Conservation (phyloP, 2,113 vertebrate species). For the Tricholaema leucomelas region DNA sequence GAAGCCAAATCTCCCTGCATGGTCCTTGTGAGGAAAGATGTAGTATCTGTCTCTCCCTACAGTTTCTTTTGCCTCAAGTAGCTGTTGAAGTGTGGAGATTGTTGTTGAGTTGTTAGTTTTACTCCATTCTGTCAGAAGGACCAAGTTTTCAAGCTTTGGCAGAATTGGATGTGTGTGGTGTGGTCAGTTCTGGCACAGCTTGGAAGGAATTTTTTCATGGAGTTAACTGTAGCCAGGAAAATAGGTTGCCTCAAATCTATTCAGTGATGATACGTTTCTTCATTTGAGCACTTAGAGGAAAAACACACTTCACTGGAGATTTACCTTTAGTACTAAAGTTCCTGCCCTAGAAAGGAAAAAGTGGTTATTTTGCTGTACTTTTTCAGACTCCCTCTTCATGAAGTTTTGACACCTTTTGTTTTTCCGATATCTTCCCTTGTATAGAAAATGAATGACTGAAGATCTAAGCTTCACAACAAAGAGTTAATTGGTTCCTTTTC, state of each 20-base stretch:
- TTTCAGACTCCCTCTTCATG: background rate
- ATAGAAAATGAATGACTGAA: background rate
- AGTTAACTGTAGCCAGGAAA: background rate
- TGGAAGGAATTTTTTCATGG: background rate
- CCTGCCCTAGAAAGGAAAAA: background rate
- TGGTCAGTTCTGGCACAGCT: background rate
- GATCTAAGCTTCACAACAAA: background rate
- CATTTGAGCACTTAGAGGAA: background rate
- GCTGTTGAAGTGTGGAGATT: background rate
- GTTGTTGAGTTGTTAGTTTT: background rate
- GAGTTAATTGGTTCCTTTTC: background rate
- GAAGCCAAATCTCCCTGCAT: background rate
- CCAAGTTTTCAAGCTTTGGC: background rate
- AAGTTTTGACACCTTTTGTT: background rate
- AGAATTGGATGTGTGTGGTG: background rate
- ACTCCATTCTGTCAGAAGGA: background rate
- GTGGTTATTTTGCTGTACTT: background rate
- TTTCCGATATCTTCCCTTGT: background rate
- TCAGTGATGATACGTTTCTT: background rate
- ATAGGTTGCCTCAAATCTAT: background rate
- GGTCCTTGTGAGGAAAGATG: slow-evolving; percentile 14
- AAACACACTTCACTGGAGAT: background rate
- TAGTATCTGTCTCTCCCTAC: background rate
- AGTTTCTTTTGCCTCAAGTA: background rate
- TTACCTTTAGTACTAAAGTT: background rate